phyloP scores from a whole-genome alignment of 2,888 invertebrate species.

The Hirtodrosophila histrioides region DNA sequence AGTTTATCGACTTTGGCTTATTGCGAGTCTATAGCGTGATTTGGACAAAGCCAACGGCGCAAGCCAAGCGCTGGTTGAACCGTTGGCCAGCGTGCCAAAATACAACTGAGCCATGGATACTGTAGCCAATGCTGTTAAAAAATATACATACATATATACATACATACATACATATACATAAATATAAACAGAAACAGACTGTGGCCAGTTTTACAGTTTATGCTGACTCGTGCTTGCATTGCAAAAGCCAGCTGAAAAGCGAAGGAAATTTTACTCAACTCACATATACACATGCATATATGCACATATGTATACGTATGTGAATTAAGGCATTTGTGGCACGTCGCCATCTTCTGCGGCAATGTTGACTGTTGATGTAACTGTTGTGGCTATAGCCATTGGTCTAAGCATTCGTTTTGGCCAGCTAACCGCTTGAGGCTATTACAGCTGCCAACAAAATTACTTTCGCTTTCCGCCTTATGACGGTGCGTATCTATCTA shows the following conservation, averaged over 20 bases:
- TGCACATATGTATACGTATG: slow-evolving; percentile 6
- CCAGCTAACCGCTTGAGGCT: slow-evolving; percentile 42
- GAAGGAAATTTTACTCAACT: too few relatives aligned
- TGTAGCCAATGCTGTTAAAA: slow-evolving; percentile 27
- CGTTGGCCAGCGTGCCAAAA: slow-evolving; percentile 77
- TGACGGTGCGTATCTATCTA: slow-evolving; percentile 19
- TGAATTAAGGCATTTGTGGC: slow-evolving; percentile 59
- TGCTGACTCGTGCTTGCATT: slow-evolving; percentile 49
- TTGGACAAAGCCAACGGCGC: slow-evolving; percentile 48
- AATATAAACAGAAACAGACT: background rate
- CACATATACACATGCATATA: background rate
- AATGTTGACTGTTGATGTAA: slow-evolving; percentile 65
- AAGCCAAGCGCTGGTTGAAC: slow-evolving; percentile 67
- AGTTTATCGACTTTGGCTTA: slow-evolving; percentile 31
- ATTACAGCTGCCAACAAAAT: slow-evolving; percentile 60
- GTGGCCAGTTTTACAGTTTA: slow-evolving; percentile 17
- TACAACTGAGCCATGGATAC: slow-evolving; percentile 56
- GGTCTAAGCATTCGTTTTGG: slow-evolving; percentile 57
- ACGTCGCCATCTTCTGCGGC: slow-evolving; percentile 52
- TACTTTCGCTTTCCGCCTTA: slow-evolving; percentile 73
- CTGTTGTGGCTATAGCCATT: slow-evolving; percentile 53
- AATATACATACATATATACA: too few relatives aligned
- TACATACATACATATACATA: background rate
- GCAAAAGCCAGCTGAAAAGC: slow-evolving; percentile 44
- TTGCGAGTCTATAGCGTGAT: background rate